Evolutionary conservation across 1,140 invertebrate genomes (phyloP).

Genomic region (Neuroterus valhalla): DNA sequence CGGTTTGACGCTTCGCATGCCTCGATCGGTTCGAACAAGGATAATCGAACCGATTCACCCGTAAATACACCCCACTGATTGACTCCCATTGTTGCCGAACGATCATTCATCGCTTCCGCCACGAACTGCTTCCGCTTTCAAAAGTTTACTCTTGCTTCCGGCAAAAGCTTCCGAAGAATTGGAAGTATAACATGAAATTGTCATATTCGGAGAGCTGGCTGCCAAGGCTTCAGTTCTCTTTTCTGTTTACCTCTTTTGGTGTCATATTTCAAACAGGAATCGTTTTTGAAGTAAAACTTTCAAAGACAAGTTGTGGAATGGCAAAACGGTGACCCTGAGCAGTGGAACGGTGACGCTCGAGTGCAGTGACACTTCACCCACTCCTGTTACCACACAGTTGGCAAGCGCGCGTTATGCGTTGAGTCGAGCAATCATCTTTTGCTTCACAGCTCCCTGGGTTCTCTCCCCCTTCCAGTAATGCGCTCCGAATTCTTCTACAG

Average conservation of each 20-base stretch:
- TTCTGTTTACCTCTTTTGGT: slow-evolving; percentile 2
- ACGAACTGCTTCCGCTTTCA: slow-evolving; percentile 48
- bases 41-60: slow-evolving; percentile 71
- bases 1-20: slow-evolving; percentile 46
- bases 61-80: slow-evolving; percentile 68
- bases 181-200: not conserved
- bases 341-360: too few relatives aligned
- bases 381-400: too few relatives aligned
- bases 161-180: slow-evolving; percentile 15
- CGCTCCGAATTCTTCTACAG: too few relatives aligned
- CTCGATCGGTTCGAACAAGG: slow-evolving; percentile 53
- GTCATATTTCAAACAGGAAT: not conserved
- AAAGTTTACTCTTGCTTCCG: slow-evolving; percentile 44
- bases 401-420: too few relatives aligned
- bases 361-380: too few relatives aligned
- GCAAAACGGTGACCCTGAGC: too few relatives aligned
- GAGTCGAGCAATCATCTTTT: too few relatives aligned
- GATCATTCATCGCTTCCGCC: slow-evolving; percentile 63
- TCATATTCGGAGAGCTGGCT: not conserved
- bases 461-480: too few relatives aligned
- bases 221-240: not conserved
- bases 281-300: too few relatives aligned
- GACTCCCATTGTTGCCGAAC: slow-evolving; percentile 68
- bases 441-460: too few relatives aligned
- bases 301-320: too few relatives aligned